phyloP scores from a whole-genome alignment of 64 coral and sea anemone species.

The Montipora cactus region DNA sequence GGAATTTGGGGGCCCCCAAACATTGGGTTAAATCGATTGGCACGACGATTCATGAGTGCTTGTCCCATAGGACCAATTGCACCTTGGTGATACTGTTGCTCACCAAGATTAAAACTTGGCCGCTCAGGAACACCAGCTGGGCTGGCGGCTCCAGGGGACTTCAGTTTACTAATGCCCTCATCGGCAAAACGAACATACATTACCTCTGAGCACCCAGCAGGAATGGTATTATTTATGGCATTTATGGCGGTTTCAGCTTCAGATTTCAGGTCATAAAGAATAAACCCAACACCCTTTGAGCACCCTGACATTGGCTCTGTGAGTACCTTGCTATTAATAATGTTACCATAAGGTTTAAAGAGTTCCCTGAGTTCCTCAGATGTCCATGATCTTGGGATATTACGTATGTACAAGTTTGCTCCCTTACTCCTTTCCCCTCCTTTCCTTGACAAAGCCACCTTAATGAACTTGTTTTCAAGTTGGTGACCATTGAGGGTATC shows the following conservation, averaged over 20 bases:
- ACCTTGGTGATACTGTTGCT: constrained; percentile 36
- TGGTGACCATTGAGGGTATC: constrained; percentile 65
- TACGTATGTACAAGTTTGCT: constrained; percentile 82
- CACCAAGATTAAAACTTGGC: constrained; percentile 36
- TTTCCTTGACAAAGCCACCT: constrained; percentile 86
- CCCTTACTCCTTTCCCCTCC: constrained; percentile 82
- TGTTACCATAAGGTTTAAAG: constrained; percentile 73
- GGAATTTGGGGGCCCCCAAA: constrained; percentile 32
- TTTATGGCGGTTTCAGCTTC: constrained; percentile 79
- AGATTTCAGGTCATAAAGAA: constrained; percentile 75
- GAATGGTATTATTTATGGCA: constrained; percentile 70
- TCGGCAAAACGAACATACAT: constrained; percentile 84
- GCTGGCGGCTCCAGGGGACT: constrained; percentile 22
- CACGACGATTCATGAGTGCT: constrained; percentile 74
- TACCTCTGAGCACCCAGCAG: constrained; percentile 59
- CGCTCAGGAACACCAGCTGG: constrained; percentile 7
- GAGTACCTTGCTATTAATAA: constrained; percentile 80
- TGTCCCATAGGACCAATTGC: constrained; percentile 73
- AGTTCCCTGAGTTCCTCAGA: constrained; percentile 60
- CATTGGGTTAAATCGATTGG: constrained; percentile 83
- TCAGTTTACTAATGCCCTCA: constrained; percentile 72
- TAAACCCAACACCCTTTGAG: constrained; percentile 86
- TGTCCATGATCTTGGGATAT: constrained; percentile 70
- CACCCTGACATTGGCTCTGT: constrained; percentile 62
- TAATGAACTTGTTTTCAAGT: constrained; percentile 77